A percentile compares a stretch with the other conserved stretches of the same genome.
phyloP scores from a whole-genome alignment of 2,888 invertebrate species.

The Yponomeuta cagnagella region DNA sequence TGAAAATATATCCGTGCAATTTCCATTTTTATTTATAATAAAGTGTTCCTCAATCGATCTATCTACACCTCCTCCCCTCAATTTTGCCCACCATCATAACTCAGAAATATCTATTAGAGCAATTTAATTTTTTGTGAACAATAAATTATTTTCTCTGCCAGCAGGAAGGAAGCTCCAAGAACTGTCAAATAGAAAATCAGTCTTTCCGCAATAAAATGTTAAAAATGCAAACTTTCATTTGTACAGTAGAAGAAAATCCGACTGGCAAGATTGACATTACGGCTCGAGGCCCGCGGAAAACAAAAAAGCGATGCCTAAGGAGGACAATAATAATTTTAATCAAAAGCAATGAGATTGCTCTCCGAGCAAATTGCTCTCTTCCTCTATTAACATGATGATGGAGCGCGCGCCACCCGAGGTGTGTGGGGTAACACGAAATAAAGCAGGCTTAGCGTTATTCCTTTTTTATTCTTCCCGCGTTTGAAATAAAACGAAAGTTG shows the following conservation, averaged over 20 bases:
- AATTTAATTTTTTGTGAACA: no score
- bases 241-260: background rate
- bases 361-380: constrained; percentile 61
- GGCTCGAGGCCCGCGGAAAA: constrained; percentile 27
- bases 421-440: constrained; percentile 29
- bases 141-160: no score
- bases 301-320: constrained; percentile 35
- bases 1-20: no score
- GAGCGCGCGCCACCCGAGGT: constrained; percentile 27
- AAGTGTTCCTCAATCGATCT: no score
- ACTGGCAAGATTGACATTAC: constrained; percentile 20
- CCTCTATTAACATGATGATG: constrained; percentile 57
- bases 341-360: constrained; percentile 67
- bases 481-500: constrained; percentile 25
- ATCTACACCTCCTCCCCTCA: no score
- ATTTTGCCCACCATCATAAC: no score
- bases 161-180: no score
- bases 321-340: constrained; percentile 67
- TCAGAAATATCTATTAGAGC: no score
- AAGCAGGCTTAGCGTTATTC: constrained; percentile 44
- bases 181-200: no score
- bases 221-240: background rate
- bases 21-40: no score
- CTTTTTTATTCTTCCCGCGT: constrained; percentile 40
- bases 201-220: background rate